Evolutionary conservation across 2,113 vertebrate species (phyloP), one percentile per base, ranked within the genome.

Genomic region (Dicerorhinus sumatrensis): DNA sequence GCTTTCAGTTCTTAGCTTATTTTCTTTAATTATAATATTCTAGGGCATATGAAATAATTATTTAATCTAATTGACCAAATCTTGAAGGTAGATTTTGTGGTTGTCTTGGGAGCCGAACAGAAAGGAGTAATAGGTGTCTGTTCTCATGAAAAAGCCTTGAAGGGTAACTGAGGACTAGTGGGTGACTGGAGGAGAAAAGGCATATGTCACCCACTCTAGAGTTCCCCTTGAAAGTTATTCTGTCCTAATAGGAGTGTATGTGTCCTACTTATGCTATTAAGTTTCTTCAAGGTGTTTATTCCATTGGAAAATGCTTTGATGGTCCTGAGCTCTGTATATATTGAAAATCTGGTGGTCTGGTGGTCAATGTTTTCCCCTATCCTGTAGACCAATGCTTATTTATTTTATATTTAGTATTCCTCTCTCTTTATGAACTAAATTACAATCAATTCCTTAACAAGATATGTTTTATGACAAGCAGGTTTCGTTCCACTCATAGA

Each of bases 371-470:
- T 72, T 92, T 77, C 2, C 4, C n/a, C 14, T 3, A 48, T 6
- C 7, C 5, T 36, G 25, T 62, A 91, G 17, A 0, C 6, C 12
- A 73, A 56, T 18, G 21, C 2, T 65, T 85, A 85, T 42, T 85
- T 90, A 94, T 46, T 86, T 97, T 84, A 70, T 86, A 81, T 79
- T 76, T 83, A 69, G 18, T 75, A 75, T 96, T 92, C 21, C 4
- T 60, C 3, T 81, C 23, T 90, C 33, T n/a, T 31, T 84, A 51
- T 48, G 12, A 88, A 81, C 13, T 18, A 69, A 69, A 70, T 31
- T 42, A 21, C 3, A 88, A 25, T 85, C 23, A 27, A 31, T 29
- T 83, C 39, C 13, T 62, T 72, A 72, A 51, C 4, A 79, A 18
- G 20, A 20, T 89, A 62, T 16, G 0, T 29, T 77, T 94, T 21